Evolutionary conservation across 2,797 vertebrate genomes (phyloP).

Genomic region (Hoplostethus mediterraneus): DNA sequence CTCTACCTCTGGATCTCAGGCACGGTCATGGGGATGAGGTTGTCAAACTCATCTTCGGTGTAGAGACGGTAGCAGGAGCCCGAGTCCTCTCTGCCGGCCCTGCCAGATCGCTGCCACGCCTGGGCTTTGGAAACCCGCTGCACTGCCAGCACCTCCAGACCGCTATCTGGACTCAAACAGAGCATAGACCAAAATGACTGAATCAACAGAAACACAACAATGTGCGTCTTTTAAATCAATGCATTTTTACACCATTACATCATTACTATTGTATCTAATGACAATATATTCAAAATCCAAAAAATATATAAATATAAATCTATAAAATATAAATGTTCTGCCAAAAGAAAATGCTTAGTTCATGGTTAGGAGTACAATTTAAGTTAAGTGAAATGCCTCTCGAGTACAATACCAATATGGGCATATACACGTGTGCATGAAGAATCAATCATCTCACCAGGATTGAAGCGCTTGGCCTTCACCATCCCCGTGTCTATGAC

Average conservation of each 20-base stretch:
- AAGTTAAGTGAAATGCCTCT: no score
- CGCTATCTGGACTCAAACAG: slow-evolving; percentile 84
- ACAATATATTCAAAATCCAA: no score
- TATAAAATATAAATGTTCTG: no score
- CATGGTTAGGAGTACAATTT: no score
- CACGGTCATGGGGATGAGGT: slow-evolving; percentile 90
- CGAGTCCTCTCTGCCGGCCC: slow-evolving; percentile 92
- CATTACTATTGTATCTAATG: background rate
- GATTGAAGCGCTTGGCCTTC: slow-evolving; percentile 96
- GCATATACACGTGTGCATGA: background rate
- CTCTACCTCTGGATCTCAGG: slow-evolving; percentile 97
- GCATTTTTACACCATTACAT: no score
- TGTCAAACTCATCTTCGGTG: slow-evolving; percentile 95
- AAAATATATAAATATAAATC: no score
- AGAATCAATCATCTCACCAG: slow-evolving; percentile 84
- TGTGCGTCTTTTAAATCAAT: background rate
- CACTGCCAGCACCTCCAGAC: slow-evolving; percentile 94
- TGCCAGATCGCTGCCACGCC: slow-evolving; percentile 95
- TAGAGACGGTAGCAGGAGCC: slow-evolving; percentile 95
- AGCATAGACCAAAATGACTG: background rate
- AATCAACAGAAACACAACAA: background rate
- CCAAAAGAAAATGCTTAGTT: no score
- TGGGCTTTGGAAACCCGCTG: slow-evolving; percentile 96
- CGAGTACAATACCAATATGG: background rate
- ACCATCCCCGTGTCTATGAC: slow-evolving; percentile 98